Conservation (phyloP, 2,888 invertebrate species). For the Ectemnius continuus region DNA sequence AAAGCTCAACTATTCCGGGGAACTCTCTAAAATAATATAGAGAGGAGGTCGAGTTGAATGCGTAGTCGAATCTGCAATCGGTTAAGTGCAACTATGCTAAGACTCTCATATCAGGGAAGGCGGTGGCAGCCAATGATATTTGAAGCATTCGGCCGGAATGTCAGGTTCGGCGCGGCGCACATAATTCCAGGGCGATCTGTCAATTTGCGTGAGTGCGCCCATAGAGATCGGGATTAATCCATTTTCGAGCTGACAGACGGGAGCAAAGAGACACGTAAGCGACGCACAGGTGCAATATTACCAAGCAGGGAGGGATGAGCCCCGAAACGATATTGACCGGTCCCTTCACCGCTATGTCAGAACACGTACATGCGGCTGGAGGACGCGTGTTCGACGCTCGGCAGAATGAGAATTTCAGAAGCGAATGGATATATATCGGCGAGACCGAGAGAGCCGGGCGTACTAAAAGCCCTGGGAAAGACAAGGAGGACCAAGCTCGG, state of each 20-base stretch:
- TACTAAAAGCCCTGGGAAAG: neutral
- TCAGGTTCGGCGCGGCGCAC: conserved; percentile 18
- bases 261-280: conserved; percentile 21
- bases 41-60: no score
- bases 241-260: conserved; percentile 38
- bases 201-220: conserved; percentile 10
- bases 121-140: conserved; percentile 1
- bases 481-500: neutral
- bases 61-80: no score
- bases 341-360: conserved; percentile 30
- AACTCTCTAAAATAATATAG: no score
- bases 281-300: conserved; percentile 37
- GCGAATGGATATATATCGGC: conserved; percentile 9
- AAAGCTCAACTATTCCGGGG: no score
- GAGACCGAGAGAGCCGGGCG: neutral
- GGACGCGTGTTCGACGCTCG: conserved; percentile 17
- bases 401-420: conserved; percentile 41
- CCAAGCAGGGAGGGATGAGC: conserved; percentile 33
- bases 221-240: conserved; percentile 35
- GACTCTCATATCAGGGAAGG: neutral
- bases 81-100: neutral
- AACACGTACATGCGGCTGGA: conserved; percentile 11
- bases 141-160: neutral
- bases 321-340: conserved; percentile 47
- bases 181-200: conserved; percentile 11